Base-by-base conservation (phyloP, 2,113 vertebrate species). In the Lepisosteus osseus region DNA sequence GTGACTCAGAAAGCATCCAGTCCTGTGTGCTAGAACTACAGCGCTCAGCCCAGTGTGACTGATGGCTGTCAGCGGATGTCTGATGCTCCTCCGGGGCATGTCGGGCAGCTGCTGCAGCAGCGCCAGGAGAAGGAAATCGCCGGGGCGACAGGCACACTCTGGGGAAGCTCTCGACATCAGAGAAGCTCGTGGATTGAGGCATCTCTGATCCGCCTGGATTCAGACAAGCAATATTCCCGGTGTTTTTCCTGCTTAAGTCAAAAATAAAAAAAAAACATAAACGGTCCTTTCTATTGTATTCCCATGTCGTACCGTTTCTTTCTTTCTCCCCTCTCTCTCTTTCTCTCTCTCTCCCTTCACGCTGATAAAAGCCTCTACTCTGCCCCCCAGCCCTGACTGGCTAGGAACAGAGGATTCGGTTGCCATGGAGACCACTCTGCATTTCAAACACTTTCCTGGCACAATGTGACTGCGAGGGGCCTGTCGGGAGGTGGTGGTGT, bases 381-480 rank as follows among this genome's bases (percentile, higher is more conserved):
- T 80, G 62, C 47, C 57, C 57, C 57, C 57, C 57, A 59, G 57
- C 57, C 57, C 57, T 59, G 3, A 76, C 79, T 72, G 85, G 81
- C 81, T 82, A 72, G 7, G 78, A 85, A 80, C 80, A 14, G 75
- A 78, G 86, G 57, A 89, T 72, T 80, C 81, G 83, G 90, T 92
- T 89, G 80, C 90, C 83, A 91, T 89, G 88, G 90, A 82, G 88
- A 92, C 87, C 77, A 76, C 73, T 79, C 79, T 57, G 81, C 11
- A 59, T 59, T 59, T 59, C 57, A 59, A 84, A 79, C 75, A 77
- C 29, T 74, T 65, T 54, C 71, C 67, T 68, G 67, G 68, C 65
- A 72, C 70, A 56, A 15, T 13, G 55, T n/a, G 76, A 69, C 29
- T 72, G 71, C 76, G 74, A 78, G 68, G 62, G 72, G 40, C 55